Conservation (phyloP, 2,888 invertebrate species). For the Caenorhabditis macrosperma region DNA sequence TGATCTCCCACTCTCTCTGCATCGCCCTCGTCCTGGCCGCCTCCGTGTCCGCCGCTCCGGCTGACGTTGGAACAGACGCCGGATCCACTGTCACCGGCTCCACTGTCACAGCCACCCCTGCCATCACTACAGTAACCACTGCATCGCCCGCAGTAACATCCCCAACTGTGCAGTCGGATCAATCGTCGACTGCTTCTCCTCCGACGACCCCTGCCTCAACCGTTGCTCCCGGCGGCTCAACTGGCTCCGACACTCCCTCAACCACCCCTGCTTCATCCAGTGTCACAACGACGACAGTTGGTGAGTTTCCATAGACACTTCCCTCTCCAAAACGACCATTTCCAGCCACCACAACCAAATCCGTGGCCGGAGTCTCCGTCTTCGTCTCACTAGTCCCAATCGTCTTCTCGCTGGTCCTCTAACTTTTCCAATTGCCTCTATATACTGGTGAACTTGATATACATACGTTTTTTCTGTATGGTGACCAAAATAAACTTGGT, state of each 20-base stretch:
- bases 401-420: slow-evolving; percentile 19
- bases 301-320: background rate
- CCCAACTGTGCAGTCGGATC: too few species aligned
- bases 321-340: background rate
- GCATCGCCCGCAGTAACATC: too few species aligned
- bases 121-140: background rate
- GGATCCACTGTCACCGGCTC: too few species aligned
- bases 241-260: background rate
- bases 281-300: background rate
- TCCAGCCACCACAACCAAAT: slow-evolving; percentile 23
- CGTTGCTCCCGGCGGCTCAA: too few species aligned
- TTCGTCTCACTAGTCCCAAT: slow-evolving; percentile 12
- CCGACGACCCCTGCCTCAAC: too few species aligned
- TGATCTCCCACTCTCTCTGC: slow-evolving; percentile 24
- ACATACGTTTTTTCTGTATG: background rate
- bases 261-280: background rate
- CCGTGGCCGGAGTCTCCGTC: slow-evolving; percentile 1
- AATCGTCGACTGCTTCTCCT: too few species aligned
- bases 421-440: background rate
- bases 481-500: background rate
- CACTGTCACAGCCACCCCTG: background rate
- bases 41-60: background rate
- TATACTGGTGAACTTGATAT: slow-evolving; percentile 11
- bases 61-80: too few species aligned
- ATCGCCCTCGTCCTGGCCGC: slow-evolving; percentile 8